Conservation (phyloP, 2,888 invertebrate genomes). For the Chesias legatella region DNA sequence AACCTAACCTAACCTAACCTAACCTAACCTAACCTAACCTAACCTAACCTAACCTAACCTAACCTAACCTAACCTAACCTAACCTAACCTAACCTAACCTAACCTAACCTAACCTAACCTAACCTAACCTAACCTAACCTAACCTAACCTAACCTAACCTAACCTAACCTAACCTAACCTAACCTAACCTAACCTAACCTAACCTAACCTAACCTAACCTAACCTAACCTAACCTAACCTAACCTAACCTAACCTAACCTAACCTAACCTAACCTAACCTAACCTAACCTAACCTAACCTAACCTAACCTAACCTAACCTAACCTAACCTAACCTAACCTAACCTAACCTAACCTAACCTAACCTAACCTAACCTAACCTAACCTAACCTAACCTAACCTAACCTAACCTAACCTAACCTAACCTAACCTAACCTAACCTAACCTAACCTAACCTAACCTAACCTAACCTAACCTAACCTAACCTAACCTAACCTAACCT, state of each 20-base stretch:
- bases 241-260: conserved; percentile 27
- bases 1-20: conserved; percentile 28
- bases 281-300: conserved; percentile 29
- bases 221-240: conserved; percentile 27
- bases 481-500: conserved; percentile 25
- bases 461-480: conserved; percentile 23
- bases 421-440: conserved; percentile 20
- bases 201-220: conserved; percentile 29
- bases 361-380: conserved; percentile 15
- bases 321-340: conserved; percentile 29
- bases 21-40: conserved; percentile 27
- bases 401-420: conserved; percentile 13
- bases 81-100: conserved; percentile 31
- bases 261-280: conserved; percentile 28
- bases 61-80: conserved; percentile 30
- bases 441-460: conserved; percentile 21
- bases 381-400: conserved; percentile 17
- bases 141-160: conserved; percentile 32
- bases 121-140: conserved; percentile 32
- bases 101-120: conserved; percentile 31
- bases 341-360: conserved; percentile 24
- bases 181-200: conserved; percentile 31
- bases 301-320: conserved; percentile 30
- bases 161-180: conserved; percentile 33
- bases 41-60: conserved; percentile 27